Conservation (phyloP, 2,113 vertebrate species). For the Atractosteus spatula region DNA sequence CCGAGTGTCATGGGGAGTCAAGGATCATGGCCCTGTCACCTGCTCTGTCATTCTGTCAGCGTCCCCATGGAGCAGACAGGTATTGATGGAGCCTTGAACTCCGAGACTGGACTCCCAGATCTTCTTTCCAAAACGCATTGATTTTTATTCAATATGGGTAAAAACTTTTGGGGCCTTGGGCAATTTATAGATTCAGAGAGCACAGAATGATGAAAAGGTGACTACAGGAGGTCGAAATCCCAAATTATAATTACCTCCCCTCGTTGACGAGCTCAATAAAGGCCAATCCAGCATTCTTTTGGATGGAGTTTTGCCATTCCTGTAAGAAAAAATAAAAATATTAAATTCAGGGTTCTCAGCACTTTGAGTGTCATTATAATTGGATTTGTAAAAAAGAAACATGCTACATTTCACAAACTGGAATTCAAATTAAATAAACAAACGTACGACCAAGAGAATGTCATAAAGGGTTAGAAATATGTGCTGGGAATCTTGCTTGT, state of each 20-base stretch:
- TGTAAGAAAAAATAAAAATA: conserved; percentile 39
- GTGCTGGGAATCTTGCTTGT: too few species aligned
- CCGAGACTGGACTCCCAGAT: conserved; percentile 32
- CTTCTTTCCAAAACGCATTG: conserved; percentile 23
- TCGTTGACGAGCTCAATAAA: conserved; percentile 90
- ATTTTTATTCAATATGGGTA: conserved; percentile 34
- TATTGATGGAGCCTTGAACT: conserved; percentile 60
- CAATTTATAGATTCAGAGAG: conserved; percentile 17
- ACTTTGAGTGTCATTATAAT: too few species aligned
- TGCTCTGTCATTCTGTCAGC: conserved; percentile 28
- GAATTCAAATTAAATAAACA: too few species aligned
- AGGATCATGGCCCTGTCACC: conserved; percentile 49
- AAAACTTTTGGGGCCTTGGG: conserved; percentile 26
- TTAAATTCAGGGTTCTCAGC: too few species aligned
- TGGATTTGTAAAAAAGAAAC: too few species aligned
- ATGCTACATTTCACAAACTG: too few species aligned
- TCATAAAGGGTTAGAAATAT: too few species aligned
- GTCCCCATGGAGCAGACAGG: conserved; percentile 45
- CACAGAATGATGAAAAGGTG: conserved; percentile 41
- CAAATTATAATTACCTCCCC: conserved; percentile 69
- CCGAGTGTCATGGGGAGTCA: conserved; percentile 42
- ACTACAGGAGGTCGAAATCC: conserved; percentile 15
- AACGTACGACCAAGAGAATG: too few species aligned
- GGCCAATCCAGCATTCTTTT: conserved; percentile 85
- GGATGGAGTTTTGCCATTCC: conserved; percentile 94